Conservation (phyloP, 2,797 vertebrate genomes). For the Sebastes kiyomatsui region DNA sequence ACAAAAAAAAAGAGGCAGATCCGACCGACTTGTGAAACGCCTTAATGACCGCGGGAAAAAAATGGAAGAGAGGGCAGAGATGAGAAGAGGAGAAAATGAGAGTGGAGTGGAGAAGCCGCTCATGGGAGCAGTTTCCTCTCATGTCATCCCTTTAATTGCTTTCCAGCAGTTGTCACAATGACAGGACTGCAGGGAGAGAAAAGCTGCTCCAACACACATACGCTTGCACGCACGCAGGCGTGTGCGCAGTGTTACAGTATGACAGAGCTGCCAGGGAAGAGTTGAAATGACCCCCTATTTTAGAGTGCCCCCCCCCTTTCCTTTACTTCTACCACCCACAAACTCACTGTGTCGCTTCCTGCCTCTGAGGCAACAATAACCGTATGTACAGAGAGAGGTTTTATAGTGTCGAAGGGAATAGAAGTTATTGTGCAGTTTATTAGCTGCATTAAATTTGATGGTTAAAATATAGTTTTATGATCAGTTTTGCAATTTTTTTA, state of each 20-base stretch:
- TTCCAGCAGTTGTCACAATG: conserved; percentile 77
- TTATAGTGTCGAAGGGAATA: conserved; percentile 32
- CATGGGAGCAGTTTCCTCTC: conserved; percentile 74
- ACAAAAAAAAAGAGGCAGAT: conserved; percentile 16
- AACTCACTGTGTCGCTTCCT: conserved; percentile 20
- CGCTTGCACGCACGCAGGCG: neutral
- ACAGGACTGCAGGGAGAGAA: conserved; percentile 71
- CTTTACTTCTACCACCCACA: conserved; percentile 16
- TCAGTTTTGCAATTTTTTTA: conserved; percentile 39
- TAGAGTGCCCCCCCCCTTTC: neutral
- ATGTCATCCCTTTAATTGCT: conserved; percentile 80
- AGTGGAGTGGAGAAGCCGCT: conserved; percentile 68
- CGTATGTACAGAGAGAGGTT: conserved; percentile 25
- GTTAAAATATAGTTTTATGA: conserved; percentile 49
- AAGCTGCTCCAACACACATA: conserved; percentile 34
- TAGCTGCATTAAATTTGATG: conserved; percentile 46
- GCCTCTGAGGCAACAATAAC: conserved; percentile 61
- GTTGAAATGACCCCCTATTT: conserved; percentile 62
- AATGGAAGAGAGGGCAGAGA: conserved; percentile 54
- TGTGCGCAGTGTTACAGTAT: conserved; percentile 22
- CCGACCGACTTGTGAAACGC: conserved; percentile 36
- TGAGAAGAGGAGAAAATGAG: conserved; percentile 66
- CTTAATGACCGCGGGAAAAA: conserved; percentile 26
- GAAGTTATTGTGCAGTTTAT: conserved; percentile 47
- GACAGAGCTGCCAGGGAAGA: conserved; percentile 52